Evolutionary conservation across 2,888 invertebrate species (phyloP), one percentile per base, ranked within the genome.

Genomic region (Andrena haemorrhoa): DNA sequence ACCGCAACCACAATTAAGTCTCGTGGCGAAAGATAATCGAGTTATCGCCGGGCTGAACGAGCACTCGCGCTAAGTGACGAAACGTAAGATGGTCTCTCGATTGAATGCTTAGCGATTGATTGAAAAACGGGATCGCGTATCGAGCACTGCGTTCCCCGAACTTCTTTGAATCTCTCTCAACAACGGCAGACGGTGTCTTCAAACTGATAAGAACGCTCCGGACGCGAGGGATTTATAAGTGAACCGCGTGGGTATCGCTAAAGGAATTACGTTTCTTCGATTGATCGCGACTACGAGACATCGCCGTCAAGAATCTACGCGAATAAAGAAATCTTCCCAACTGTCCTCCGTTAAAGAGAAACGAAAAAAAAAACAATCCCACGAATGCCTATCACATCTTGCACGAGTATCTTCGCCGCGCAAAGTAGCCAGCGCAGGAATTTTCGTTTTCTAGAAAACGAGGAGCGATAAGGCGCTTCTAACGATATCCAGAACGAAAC

Each of bases 171-270:
- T 82, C 84, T 81, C 77, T 83, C 84, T 86, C 86, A 80, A 83
- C 85, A 83, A 85, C 77, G 80, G 77, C 86, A 88, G 89, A 87
- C 88, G 86, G 88, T 89, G 89, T 90, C 90, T 89, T 82, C 88
- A 86, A 91, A 92, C 91, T 92, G 92, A 92, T 92, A 92, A 92
- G 90, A 88, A 76, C 66, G 75, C 76, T 84, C 88, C 78, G 79
- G 82, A 68, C 71, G 71, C 82, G 77, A 56, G 81, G 82, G 83
- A 90, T 89, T 87, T 87, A 84, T 88, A 82, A 82, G 79, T 75
- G 79, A 85, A 72, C 65, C 68, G 80, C 86, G 84, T 81, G 88
- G 87, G 75, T 88, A 88, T 87, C 79, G 70, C 77, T 63, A 75
- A 58, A 74, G 26, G 82, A 79, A 76, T 86, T 83, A 83, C 79